Conservation (phyloP, 2,113 vertebrate species). For the Larimichthys crocea region DNA sequence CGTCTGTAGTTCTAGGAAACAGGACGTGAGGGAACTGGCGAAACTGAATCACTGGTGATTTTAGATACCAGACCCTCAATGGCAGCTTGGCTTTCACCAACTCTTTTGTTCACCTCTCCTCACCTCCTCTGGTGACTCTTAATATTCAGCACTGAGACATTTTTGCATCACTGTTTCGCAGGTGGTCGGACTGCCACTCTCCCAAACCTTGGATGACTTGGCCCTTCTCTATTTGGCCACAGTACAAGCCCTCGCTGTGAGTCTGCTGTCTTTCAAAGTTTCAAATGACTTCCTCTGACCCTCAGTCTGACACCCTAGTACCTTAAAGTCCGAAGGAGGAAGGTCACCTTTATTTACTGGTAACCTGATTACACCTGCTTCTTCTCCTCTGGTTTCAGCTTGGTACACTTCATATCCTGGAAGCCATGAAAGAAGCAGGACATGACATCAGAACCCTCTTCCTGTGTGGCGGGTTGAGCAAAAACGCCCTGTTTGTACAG, state of each 20-base stretch:
- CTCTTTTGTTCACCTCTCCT: neutral
- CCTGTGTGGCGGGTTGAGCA: constrained; percentile 96
- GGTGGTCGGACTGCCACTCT: constrained; percentile 91
- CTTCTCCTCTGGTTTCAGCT: constrained; percentile 82
- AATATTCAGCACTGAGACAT: neutral
- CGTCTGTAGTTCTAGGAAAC: constrained; percentile 3
- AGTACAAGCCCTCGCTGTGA: constrained; percentile 94
- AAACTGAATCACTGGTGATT: constrained; percentile 1
- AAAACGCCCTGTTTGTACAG: constrained; percentile 94
- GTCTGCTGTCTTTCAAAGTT: constrained; percentile 57
- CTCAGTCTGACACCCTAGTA: constrained; percentile 1
- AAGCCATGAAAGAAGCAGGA: constrained; percentile 89
- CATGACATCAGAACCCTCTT: constrained; percentile 91
- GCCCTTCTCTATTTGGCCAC: constrained; percentile 95
- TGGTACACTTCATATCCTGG: constrained; percentile 93
- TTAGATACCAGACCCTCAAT: constrained; percentile 3
- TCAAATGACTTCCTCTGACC: constrained; percentile 14
- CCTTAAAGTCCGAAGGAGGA: neutral
- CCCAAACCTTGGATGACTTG: constrained; percentile 91
- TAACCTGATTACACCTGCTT: neutral
- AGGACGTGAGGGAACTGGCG: neutral
- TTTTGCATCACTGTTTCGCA: constrained; percentile 66
- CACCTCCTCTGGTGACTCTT: neutral
- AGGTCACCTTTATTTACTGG: constrained; percentile 3
- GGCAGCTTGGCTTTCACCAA: neutral